Conservation (phyloP, 2,113 vertebrate species). For the Neopipo cinnamomea region DNA sequence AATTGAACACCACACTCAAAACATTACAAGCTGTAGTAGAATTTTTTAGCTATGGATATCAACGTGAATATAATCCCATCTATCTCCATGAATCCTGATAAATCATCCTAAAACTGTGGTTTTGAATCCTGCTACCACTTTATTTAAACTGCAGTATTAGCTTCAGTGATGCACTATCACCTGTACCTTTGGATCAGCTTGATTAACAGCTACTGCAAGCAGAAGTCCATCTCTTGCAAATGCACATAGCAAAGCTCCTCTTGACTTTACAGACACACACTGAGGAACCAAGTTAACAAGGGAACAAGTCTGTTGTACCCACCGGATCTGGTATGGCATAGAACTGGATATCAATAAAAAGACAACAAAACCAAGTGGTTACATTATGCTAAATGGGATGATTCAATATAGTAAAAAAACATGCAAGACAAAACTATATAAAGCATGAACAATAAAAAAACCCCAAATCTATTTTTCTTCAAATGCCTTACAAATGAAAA, state of each 20-base stretch:
- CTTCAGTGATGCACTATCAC: not conserved
- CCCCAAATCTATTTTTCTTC: not conserved
- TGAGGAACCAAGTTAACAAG: conserved; percentile 75
- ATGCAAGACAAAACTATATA: not conserved
- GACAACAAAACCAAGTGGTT: not conserved
- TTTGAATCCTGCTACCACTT: not conserved
- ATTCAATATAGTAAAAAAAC: accelerated
- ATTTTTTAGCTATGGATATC: not conserved
- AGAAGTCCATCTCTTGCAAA: conserved; percentile 87
- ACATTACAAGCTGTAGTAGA: not conserved
- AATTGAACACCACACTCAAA: not conserved
- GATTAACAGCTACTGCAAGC: conserved; percentile 87
- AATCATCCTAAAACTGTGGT: not conserved
- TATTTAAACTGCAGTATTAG: not conserved
- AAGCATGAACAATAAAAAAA: not conserved
- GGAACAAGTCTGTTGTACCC: conserved; percentile 81
- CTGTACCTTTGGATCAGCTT: conserved; percentile 86
- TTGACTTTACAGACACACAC: conserved; percentile 86
- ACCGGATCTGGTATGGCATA: conserved; percentile 75
- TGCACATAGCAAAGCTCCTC: conserved; percentile 83
- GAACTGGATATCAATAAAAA: conserved; percentile 63
- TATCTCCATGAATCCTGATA: not conserved
- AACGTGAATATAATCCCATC: not conserved
- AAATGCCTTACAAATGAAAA: not conserved
- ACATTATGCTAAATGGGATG: not conserved